Evolutionary conservation across 2,113 vertebrate species (phyloP).

Genomic region (Myiozetetes cayanensis): DNA sequence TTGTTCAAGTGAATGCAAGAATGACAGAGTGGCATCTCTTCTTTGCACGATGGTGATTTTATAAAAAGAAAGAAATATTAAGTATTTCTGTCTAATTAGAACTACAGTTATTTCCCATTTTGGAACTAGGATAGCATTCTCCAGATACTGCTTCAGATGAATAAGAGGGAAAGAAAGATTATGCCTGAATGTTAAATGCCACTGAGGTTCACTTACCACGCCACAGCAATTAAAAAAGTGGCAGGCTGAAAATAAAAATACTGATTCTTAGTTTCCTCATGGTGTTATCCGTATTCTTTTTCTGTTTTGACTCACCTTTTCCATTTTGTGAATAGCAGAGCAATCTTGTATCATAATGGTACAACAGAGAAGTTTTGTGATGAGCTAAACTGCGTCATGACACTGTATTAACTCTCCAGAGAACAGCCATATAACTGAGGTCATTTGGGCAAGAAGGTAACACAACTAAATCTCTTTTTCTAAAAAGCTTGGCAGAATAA

Average conservation of each 20-base stretch:
- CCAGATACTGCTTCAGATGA: background rate
- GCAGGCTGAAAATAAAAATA: background rate
- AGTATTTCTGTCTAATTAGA: background rate
- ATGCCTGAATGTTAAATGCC: background rate
- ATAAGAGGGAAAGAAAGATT: background rate
- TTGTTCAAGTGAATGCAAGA: background rate
- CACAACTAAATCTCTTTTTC: background rate
- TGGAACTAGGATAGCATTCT: background rate
- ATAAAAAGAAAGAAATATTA: background rate
- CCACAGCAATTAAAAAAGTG: background rate
- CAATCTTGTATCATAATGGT: background rate
- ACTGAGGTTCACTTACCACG: background rate
- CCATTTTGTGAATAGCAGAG: background rate
- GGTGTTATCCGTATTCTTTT: background rate
- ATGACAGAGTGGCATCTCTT: background rate
- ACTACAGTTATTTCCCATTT: background rate
- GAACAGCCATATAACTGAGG: background rate
- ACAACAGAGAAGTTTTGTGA: background rate
- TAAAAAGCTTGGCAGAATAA: background rate
- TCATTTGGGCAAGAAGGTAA: background rate
- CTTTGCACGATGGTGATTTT: background rate
- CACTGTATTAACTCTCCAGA: background rate
- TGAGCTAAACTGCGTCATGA: background rate
- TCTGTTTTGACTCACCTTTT: background rate
- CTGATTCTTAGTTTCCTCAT: background rate